Percentiles rank a stretch among this genome's conserved stretches.
phyloP scores from a whole-genome alignment of 2,888 invertebrate species.

The Cynaeus angustus region DNA sequence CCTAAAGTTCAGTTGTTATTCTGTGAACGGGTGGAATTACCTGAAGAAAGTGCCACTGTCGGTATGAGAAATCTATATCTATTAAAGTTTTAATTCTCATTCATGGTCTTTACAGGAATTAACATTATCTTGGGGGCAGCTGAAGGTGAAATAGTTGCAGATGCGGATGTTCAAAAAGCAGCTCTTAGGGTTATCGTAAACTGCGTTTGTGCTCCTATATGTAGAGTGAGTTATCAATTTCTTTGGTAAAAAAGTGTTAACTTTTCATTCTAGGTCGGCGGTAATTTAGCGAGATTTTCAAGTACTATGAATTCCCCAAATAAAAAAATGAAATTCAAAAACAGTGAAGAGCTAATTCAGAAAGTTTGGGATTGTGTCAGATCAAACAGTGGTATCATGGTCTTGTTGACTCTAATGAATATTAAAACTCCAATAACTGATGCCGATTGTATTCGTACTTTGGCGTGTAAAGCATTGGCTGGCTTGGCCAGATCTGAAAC shows the following conservation, averaged over 20 bases:
- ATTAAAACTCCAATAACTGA: slow-evolving; percentile 96
- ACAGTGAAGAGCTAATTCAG: slow-evolving; percentile 89
- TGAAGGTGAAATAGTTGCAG: slow-evolving; percentile 92
- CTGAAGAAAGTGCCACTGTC: slow-evolving; percentile 85
- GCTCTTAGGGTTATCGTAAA: slow-evolving; percentile 93
- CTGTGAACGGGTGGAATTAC: slow-evolving; percentile 84
- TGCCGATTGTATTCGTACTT: slow-evolving; percentile 94
- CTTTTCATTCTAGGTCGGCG: slow-evolving; percentile 70
- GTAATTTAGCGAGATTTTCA: slow-evolving; percentile 73
- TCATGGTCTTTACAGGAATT: slow-evolving; percentile 70
- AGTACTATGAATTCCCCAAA: slow-evolving; percentile 72
- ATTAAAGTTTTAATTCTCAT: slow-evolving; percentile 1
- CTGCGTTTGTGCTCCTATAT: slow-evolving; percentile 93
- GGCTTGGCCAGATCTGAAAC: slow-evolving; percentile 96
- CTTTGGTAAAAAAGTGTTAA: slow-evolving; percentile 18
- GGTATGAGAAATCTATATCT: slow-evolving; percentile 64
- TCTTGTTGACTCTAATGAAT: slow-evolving; percentile 90
- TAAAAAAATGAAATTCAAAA: slow-evolving; percentile 79
- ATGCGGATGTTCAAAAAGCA: slow-evolving; percentile 93
- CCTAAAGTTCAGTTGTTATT: slow-evolving; percentile 85
- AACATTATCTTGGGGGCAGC: slow-evolving; percentile 90
- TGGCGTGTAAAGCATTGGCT: slow-evolving; percentile 94
- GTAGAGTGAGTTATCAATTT: slow-evolving; percentile 76
- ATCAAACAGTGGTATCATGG: slow-evolving; percentile 97
- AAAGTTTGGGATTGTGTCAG: slow-evolving; percentile 96